A percentile compares a stretch with the other conserved stretches of the same genome.
Conservation (phyloP, 2,113 vertebrate genomes). For the Etia nguti region DNA sequence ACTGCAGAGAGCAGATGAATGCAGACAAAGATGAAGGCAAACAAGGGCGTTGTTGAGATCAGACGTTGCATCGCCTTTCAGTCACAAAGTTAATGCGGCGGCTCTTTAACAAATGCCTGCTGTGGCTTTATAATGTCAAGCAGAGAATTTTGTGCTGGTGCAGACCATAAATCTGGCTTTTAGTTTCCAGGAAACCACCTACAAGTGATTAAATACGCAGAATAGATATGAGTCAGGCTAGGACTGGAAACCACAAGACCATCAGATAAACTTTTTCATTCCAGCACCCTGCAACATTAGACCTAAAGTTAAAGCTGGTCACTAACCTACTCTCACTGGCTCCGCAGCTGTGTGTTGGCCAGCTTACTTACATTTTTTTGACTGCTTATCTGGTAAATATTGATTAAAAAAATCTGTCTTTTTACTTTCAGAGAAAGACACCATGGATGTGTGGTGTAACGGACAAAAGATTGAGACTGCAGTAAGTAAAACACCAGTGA, state of each 20-base stretch:
- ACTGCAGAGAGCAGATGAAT: background rate
- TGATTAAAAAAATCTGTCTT: background rate
- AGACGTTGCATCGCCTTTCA: background rate
- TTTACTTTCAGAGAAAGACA: slow-evolving; percentile 88
- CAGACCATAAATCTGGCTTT: background rate
- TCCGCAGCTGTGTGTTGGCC: background rate
- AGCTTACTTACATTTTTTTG: background rate
- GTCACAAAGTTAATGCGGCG: background rate
- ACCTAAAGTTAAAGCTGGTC: background rate
- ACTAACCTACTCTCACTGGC: background rate
- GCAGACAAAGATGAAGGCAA: background rate
- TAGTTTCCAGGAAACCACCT: background rate
- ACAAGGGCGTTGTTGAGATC: background rate
- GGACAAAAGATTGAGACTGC: slow-evolving; percentile 93
- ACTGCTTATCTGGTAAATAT: background rate
- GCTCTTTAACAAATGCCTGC: background rate
- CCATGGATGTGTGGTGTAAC: slow-evolving; percentile 98
- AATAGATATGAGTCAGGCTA: background rate
- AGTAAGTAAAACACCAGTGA: slow-evolving; percentile 69
- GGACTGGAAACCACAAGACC: background rate
- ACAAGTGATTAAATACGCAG: background rate
- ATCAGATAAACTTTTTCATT: background rate
- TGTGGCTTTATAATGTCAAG: background rate
- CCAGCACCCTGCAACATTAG: background rate
- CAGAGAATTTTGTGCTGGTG: no score